phyloP scores from a whole-genome alignment of 2,113 vertebrate genomes.

The Pedetes capensis region DNA sequence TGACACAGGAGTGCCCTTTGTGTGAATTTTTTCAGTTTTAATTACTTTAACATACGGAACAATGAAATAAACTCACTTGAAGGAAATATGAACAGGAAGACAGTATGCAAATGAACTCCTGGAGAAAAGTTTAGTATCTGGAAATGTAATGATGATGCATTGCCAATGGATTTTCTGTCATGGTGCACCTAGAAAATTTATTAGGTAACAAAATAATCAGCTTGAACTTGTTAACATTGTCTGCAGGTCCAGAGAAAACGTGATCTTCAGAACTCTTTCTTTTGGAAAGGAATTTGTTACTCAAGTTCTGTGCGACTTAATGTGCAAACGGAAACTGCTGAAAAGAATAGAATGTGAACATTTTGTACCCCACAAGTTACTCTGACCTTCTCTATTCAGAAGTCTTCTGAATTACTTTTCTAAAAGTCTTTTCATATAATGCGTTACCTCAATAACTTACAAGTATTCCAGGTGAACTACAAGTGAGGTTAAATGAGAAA shows the following conservation, averaged over 20 bases:
- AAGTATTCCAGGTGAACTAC: not conserved
- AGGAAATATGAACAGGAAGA: conserved; percentile 32
- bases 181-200: conserved; percentile 11
- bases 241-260: not conserved
- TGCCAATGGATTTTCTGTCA: not conserved
- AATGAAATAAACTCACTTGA: conserved; percentile 10
- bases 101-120: not conserved
- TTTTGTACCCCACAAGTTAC: not conserved
- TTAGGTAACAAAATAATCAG: conserved; percentile 39
- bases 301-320: not conserved
- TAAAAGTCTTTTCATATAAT: not conserved
- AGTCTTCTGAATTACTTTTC: not conserved
- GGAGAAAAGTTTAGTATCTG: not conserved
- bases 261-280: conserved; percentile 8
- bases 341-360: not conserved
- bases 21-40: conserved; percentile 28
- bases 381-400: not conserved
- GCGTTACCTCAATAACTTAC: not conserved
- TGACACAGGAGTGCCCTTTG: conserved; percentile 42
- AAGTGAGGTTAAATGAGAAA: not conserved
- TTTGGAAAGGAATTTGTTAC: not conserved
- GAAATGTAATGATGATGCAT: not conserved
- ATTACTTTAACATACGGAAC: conserved; percentile 43
- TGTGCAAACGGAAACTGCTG: not conserved
- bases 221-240: not conserved